Evolutionary conservation across 2,113 vertebrate species (phyloP).

Genomic region (Pteruthius melanotis): DNA sequence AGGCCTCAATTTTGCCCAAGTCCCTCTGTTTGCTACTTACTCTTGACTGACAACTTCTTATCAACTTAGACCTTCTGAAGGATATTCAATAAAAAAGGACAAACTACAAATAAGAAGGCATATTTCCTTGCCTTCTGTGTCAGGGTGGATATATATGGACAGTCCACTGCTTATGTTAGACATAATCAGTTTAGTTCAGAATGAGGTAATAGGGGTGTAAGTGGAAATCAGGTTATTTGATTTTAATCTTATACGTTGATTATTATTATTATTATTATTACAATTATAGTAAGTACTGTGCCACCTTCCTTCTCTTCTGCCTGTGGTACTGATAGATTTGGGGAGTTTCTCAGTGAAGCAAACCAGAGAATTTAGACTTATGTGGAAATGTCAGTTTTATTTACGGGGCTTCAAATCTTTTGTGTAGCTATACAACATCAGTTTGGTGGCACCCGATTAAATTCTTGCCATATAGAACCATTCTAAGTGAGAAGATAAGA

Average conservation of each 20-base stretch:
- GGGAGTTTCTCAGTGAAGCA: neutral
- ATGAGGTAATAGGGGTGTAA: neutral
- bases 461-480: neutral
- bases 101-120: neutral
- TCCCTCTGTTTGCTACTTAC: neutral
- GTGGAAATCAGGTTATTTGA: neutral
- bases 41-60: conserved; percentile 12
- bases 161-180: neutral
- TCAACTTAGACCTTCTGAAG: neutral
- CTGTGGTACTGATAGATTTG: neutral
- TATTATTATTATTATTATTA: neutral
- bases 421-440: neutral
- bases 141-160: neutral
- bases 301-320: neutral
- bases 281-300: neutral
- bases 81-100: neutral
- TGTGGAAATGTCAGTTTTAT: neutral
- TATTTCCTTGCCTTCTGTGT: neutral
- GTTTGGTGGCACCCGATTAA: neutral
- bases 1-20: conserved; percentile 12
- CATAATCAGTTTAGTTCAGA: neutral
- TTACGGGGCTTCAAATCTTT: neutral
- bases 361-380: neutral
- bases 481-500: neutral
- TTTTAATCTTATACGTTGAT: neutral